phyloP scores from a whole-genome alignment of 2,797 vertebrate species.

The Fistularia commersonii region DNA sequence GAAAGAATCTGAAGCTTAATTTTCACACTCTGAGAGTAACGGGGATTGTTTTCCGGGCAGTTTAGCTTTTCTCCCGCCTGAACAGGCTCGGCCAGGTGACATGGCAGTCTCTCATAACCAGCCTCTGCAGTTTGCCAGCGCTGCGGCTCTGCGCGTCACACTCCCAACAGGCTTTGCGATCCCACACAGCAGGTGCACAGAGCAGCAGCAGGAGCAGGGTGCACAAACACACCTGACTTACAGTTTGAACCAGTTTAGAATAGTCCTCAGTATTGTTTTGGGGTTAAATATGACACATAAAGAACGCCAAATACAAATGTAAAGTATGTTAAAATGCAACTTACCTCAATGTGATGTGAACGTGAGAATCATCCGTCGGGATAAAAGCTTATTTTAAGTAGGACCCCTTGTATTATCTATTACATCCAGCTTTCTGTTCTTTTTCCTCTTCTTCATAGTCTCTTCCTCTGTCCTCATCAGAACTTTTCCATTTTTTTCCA shows the following conservation, averaged over 20 bases:
- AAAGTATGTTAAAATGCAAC: too few species aligned
- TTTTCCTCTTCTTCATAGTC: too few species aligned
- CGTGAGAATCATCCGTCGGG: too few species aligned
- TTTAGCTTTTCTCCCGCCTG: slow-evolving; percentile 22
- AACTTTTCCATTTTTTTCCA: too few species aligned
- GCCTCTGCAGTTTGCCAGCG: slow-evolving; percentile 56
- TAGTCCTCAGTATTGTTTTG: too few species aligned
- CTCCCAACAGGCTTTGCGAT: slow-evolving; percentile 58
- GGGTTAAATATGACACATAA: too few species aligned
- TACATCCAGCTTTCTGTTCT: too few species aligned
- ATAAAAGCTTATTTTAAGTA: too few species aligned
- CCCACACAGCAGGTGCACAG: slow-evolving; percentile 45
- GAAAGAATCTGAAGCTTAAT: slow-evolving; percentile 13
- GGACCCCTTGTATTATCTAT: too few species aligned
- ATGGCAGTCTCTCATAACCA: slow-evolving; percentile 54
- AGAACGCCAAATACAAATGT: too few species aligned
- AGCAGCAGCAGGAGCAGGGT: slow-evolving; percentile 32
- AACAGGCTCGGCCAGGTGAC: slow-evolving; percentile 48
- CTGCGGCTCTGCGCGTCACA: slow-evolving; percentile 53
- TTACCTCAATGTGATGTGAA: too few species aligned
- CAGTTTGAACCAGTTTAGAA: slow-evolving; percentile 11
- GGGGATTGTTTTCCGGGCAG: slow-evolving; percentile 29
- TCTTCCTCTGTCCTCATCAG: too few species aligned
- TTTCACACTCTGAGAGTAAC: slow-evolving; percentile 33
- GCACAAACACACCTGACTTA: slow-evolving; percentile 62